Evolutionary conservation across 92 coral and sea anemone species (phyloP).

Genomic region (Palythoa caribaeorum): DNA sequence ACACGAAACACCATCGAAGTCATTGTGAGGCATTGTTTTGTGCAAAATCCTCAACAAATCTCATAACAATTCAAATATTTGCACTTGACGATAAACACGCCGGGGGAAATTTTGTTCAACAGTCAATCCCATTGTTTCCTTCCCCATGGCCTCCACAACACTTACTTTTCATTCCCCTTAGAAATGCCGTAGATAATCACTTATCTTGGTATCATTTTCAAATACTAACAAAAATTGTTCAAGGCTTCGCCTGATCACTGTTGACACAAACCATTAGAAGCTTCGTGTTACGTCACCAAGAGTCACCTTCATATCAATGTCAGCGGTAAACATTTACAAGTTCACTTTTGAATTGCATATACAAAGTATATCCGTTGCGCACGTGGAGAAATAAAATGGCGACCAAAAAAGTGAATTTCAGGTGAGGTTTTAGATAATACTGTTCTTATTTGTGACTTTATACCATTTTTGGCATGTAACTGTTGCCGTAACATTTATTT

Average conservation of each 20-base stretch:
- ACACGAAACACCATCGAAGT: slow-evolving; percentile 79
- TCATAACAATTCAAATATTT: not conserved
- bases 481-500: not conserved
- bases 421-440: slow-evolving; percentile 5
- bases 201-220: not conserved
- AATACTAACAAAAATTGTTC: not conserved
- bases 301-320: slow-evolving; percentile 13
- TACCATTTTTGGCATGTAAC: not conserved
- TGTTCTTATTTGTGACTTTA: too few relatives aligned
- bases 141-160: not conserved
- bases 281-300: not conserved
- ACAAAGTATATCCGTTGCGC: slow-evolving; percentile 2
- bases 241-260: not conserved
- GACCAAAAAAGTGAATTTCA: not conserved
- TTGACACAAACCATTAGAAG: not conserved
- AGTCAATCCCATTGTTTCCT: not conserved
- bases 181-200: not conserved
- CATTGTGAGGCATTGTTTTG: slow-evolving; percentile 7
- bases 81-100: not conserved
- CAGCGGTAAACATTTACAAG: slow-evolving; percentile 26
- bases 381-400: slow-evolving; percentile 46
- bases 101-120: not conserved
- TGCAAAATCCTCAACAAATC: not conserved
- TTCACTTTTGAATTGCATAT: slow-evolving; percentile 18
- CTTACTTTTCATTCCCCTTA: not conserved